Base-by-base conservation (phyloP, 2,888 invertebrate species). In the Agrenia bidenticulata region DNA sequence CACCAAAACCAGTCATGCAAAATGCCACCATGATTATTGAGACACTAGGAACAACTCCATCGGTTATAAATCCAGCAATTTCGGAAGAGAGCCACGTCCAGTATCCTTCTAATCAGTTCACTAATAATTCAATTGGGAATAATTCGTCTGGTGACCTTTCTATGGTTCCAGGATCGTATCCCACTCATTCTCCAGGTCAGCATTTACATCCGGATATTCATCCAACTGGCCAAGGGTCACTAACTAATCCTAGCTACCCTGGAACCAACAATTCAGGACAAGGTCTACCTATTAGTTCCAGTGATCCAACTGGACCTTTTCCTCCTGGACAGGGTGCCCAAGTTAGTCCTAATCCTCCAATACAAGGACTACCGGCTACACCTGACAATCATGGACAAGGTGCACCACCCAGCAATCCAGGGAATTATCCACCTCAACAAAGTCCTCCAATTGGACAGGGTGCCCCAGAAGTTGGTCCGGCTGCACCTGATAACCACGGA, bases 161-260 rank as follows among this genome's bases (percentile, higher is more conserved):
- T 19, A 23, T 23, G 23, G 13, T 21, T 11, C 59, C 53, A 26
- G 32, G 23, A 39, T 5, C 13, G 15, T 41, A 11, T 11, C 60
- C 27, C 49, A n/a, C 27, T 9, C 60, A 21, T 51, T 9, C 19
- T 49, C 50, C n/a, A 49, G 9, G 19, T 49, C 50, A 49, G n/a
- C 24, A n/a, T n/a, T n/a, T n/a, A n/a, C n/a, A n/a, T n/a, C n/a
- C n/a, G n/a, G n/a, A n/a, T n/a, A n/a, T n/a, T n/a, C n/a, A n/a
- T 11, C 53, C 53, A 23, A 7, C 17, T 19, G 21, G 15, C 23
- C 61, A 53, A 41, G 19, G 19, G 27, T 15, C 2, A n/a, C 26
- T 2, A 27, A 41, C 11, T 13, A 23, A 26, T 2, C 39, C 56
- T 39, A 2, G 56, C 24, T 32, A n/a, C 2, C 17, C 32, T 1